Evolutionary conservation across 2,888 invertebrate species (phyloP).

Genomic region (Caenorhabditis sinica): DNA sequence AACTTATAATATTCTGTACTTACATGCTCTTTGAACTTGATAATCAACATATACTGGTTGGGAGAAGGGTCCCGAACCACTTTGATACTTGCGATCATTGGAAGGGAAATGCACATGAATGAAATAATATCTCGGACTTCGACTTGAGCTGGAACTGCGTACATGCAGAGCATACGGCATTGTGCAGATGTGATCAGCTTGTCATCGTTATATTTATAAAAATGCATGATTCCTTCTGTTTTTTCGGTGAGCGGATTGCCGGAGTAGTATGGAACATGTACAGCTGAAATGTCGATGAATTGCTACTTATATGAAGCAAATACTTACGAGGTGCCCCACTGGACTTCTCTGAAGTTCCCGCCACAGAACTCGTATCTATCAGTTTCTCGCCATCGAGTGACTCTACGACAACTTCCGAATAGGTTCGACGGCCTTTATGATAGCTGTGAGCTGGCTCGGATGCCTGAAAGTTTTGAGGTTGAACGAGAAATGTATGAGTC

Average conservation of each 20-base stretch:
- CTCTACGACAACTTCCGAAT: constrained; percentile 80
- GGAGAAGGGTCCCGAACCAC: constrained; percentile 92
- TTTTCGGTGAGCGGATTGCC: constrained; percentile 98
- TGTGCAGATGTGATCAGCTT: constrained; percentile 84
- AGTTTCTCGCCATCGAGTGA: constrained; percentile 70
- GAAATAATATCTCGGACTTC: constrained; percentile 95
- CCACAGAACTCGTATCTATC: constrained; percentile 41
- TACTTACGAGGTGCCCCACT: constrained; percentile 37
- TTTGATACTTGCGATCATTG: constrained; percentile 84
- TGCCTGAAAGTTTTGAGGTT: no score
- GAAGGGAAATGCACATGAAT: constrained; percentile 87
- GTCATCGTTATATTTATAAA: constrained; percentile 92
- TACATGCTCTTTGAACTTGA: constrained; percentile 89
- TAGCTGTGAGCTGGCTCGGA: constrained; percentile 40
- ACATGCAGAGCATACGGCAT: constrained; percentile 92
- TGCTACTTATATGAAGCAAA: neutral
- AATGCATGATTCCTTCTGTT: constrained; percentile 95
- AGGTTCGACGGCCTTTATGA: constrained; percentile 75
- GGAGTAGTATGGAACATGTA: constrained; percentile 87
- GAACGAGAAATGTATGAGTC: no score
- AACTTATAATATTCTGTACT: neutral
- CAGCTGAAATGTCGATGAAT: constrained; percentile 62
- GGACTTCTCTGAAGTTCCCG: constrained; percentile 46
- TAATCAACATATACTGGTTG: constrained; percentile 97
- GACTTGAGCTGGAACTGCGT: constrained; percentile 93